Percentiles rank a stretch among this genome's conserved stretches.
Conservation (phyloP, 2,888 invertebrate species). For the Steinernema carpocapsae region DNA sequence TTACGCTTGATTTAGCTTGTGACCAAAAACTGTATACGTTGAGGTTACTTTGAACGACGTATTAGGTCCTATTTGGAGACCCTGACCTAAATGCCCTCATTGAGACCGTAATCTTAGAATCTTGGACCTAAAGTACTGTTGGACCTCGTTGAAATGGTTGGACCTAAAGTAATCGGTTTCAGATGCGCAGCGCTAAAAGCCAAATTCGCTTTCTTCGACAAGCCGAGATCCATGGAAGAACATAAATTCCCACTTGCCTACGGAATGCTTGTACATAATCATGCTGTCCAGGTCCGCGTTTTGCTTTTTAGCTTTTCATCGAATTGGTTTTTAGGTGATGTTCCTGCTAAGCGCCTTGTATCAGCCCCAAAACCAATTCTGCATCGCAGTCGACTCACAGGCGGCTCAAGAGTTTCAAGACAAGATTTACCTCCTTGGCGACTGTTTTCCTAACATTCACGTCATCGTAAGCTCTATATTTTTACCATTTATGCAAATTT, state of each 20-base stretch:
- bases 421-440: constrained; percentile 18
- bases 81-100: too few relatives aligned
- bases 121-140: too few relatives aligned
- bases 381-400: constrained; percentile 23
- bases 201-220: background rate
- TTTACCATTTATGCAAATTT: background rate
- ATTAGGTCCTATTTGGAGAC: too few relatives aligned
- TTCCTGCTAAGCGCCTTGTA: constrained; percentile 32
- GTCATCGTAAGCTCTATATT: constrained; percentile 31
- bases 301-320: too few relatives aligned
- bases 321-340: background rate
- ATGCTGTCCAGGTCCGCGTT: background rate
- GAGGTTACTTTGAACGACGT: too few relatives aligned
- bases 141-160: too few relatives aligned
- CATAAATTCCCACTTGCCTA: background rate
- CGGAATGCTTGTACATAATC: background rate
- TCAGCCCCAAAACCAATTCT: constrained; percentile 35
- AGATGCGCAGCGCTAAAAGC: background rate
- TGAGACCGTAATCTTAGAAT: too few relatives aligned
- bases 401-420: background rate
- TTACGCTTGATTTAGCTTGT: too few relatives aligned
- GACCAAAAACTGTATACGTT: too few relatives aligned
- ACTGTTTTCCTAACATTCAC: constrained; percentile 36
- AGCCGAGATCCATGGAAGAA: background rate
- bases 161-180: background rate